These are phyloP conservation scores for Gallinago undulata DNA, from an alignment of 2,113 vertebrate species.

Conservation along the genomic window DNA sequence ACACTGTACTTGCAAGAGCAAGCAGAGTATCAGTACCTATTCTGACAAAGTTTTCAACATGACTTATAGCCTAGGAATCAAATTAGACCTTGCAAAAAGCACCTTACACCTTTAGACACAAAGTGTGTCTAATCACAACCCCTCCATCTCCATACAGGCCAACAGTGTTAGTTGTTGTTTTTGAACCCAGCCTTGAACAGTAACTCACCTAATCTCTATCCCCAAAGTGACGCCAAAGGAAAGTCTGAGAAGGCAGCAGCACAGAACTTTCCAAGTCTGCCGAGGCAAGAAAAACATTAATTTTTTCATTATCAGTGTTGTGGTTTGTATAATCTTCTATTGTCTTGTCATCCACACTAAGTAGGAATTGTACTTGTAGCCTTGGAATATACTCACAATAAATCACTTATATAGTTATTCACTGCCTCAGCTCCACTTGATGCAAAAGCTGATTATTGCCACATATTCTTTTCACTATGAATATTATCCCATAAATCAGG, in stretches of 20 bases:
- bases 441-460: conserved; percentile 31
- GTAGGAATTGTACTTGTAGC: conserved; percentile 7
- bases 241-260: conserved; percentile 53
- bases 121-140: not conserved
- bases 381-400: conserved; percentile 14
- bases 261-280: conserved; percentile 50
- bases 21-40: not conserved
- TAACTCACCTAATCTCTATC: conserved; percentile 70
- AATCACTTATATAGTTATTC: not conserved
- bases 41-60: not conserved
- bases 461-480: conserved; percentile 6
- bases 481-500: conserved; percentile 31
- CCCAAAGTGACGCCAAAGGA: conserved; percentile 66
- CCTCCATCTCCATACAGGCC: not conserved
- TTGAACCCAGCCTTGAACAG: conserved; percentile 43
- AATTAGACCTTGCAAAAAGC: not conserved
- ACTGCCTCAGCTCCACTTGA: conserved; percentile 13
- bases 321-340: conserved; percentile 50
- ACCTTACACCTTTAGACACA: not conserved
- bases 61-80: not conserved
- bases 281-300: conserved; percentile 58
- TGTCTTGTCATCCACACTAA: conserved; percentile 60
- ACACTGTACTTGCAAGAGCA: not conserved
- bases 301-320: conserved; percentile 56
- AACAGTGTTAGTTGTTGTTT: not conserved